These are phyloP conservation scores for Schizopygopsis malacanthus DNA, from an alignment of 2,797 vertebrate species.

Conservation along the genomic window DNA sequence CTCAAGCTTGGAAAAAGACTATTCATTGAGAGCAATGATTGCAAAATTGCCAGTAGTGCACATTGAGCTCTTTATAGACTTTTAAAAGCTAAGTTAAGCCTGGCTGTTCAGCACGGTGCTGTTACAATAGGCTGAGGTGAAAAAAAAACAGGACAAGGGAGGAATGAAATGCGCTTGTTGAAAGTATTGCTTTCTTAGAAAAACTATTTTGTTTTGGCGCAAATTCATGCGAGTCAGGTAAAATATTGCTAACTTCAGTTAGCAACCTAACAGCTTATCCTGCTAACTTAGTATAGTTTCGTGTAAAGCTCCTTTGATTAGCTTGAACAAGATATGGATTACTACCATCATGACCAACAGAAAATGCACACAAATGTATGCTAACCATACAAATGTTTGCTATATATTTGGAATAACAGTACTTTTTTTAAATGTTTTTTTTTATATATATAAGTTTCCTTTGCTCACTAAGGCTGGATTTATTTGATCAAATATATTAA, in stretches of 20 bases:
- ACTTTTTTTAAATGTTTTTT: neutral
- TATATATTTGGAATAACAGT: neutral
- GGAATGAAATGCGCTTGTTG: neutral
- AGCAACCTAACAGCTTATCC: neutral
- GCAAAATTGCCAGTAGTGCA: conserved; percentile 1
- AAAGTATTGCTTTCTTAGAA: neutral
- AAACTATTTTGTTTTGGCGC: neutral
- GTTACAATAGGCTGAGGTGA: neutral
- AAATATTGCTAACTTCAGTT: neutral
- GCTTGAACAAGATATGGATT: neutral
- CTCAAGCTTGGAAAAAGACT: neutral
- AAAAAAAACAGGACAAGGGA: neutral
- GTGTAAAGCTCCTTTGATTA: neutral
- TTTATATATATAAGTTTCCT: neutral
- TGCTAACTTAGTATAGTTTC: neutral
- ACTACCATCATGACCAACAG: neutral
- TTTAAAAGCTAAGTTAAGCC: conserved; percentile 30
- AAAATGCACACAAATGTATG: neutral
- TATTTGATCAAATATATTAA: neutral
- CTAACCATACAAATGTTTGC: neutral
- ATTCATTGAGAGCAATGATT: neutral
- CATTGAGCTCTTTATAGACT: conserved; percentile 9
- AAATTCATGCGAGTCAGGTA: neutral
- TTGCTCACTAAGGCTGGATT: neutral
- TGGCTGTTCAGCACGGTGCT: neutral